Evolutionary conservation across 37 sponge, comb jelly and placozoan genomes (phyloP).

Genomic region (Cliona cf. orientalis): DNA sequence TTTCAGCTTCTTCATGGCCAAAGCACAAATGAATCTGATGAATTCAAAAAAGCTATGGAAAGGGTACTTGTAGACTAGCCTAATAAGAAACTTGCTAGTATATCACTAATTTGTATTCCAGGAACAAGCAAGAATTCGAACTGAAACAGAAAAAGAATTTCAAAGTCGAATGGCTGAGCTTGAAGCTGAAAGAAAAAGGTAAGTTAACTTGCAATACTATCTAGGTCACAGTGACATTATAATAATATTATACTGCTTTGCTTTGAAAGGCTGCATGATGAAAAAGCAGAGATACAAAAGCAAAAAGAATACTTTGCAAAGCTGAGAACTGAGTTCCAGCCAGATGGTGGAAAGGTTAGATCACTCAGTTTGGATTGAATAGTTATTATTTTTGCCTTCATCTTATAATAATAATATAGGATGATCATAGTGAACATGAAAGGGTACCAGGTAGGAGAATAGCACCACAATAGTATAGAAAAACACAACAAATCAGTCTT

Average conservation of each 20-base stretch:
- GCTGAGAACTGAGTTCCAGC: conserved; percentile 31
- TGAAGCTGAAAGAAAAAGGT: conserved; percentile 54
- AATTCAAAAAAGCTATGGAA: conserved; percentile 62
- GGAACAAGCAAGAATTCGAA: conserved; percentile 43
- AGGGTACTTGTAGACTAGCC: too few species aligned
- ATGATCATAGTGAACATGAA: too few species aligned
- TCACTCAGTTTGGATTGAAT: neutral
- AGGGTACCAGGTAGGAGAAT: too few species aligned
- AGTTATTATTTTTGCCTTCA: too few species aligned
- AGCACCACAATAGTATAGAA: too few species aligned
- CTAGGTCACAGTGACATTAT: neutral
- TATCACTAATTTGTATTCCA: neutral
- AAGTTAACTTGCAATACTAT: neutral
- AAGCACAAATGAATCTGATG: conserved; percentile 39
- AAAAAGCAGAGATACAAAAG: conserved; percentile 35
- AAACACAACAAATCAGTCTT: neutral
- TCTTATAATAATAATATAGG: too few species aligned
- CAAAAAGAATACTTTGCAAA: conserved; percentile 56
- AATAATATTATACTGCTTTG: neutral
- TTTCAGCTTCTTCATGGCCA: neutral
- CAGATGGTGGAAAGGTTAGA: conserved; percentile 24
- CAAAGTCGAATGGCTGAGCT: conserved; percentile 54
- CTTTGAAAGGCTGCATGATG: conserved; percentile 26
- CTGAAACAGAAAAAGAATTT: conserved; percentile 37
- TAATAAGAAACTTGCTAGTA: too few species aligned